Percentiles rank a stretch among this genome's conserved stretches.
Evolutionary conservation across 2,113 vertebrate genomes (phyloP).

Genomic region (Daboia siamensis): DNA sequence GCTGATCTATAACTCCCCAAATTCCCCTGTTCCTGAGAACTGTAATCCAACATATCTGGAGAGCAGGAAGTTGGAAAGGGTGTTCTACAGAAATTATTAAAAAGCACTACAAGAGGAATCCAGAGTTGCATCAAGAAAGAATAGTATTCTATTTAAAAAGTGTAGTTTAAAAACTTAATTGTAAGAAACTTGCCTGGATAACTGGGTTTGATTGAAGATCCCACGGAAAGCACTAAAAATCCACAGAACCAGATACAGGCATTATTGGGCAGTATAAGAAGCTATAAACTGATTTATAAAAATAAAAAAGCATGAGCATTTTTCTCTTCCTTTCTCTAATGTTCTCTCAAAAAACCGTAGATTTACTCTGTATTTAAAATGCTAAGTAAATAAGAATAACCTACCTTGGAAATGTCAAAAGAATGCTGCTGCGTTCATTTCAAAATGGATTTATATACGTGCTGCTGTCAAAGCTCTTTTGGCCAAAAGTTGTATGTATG

Average conservation of each 20-base stretch:
- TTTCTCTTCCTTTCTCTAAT: too few species aligned
- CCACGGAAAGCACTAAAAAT: not conserved
- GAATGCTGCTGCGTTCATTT: not conserved
- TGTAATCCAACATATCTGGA: not conserved
- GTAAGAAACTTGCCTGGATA: conserved; percentile 26
- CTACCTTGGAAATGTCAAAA: not conserved
- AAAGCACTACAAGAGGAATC: not conserved
- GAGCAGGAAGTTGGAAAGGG: not conserved
- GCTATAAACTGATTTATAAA: not conserved
- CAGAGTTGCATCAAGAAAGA: not conserved
- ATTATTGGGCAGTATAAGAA: not conserved
- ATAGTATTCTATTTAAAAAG: conserved; percentile 3
- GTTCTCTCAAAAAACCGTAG: not conserved
- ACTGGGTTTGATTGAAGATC: conserved; percentile 29
- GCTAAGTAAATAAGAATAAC: not conserved
- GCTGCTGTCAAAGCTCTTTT: too few species aligned
- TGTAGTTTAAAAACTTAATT: not conserved
- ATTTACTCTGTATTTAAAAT: accelerated
- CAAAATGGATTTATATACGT: not conserved
- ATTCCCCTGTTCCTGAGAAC: not conserved
- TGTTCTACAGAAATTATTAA: not conserved
- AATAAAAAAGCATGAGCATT: accelerated
- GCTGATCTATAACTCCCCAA: not conserved
- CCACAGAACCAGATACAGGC: not conserved
- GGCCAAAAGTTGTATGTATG: too few species aligned